phyloP scores from a whole-genome alignment of 2,888 invertebrate species.

The Lycia hirtaria region DNA sequence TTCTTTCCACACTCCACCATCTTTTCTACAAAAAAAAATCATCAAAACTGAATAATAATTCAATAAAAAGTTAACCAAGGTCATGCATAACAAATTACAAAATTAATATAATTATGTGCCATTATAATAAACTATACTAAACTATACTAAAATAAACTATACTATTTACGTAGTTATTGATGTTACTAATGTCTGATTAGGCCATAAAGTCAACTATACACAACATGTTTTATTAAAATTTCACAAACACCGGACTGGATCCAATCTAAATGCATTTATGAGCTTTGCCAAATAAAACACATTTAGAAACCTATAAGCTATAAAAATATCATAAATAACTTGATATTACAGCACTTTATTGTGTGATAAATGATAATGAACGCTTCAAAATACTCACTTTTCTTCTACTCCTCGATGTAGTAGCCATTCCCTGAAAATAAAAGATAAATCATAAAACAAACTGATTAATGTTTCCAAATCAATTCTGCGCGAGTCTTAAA shows the following conservation, averaged over 20 bases:
- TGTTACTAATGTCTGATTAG: constrained; percentile 2
- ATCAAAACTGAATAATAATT: too few relatives aligned
- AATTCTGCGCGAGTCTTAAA: not conserved
- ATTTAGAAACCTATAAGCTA: constrained; percentile 22
- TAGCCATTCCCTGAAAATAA: constrained; percentile 77
- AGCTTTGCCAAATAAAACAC: constrained; percentile 19
- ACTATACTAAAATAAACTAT: too few relatives aligned
- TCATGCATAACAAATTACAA: too few relatives aligned
- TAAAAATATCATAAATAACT: constrained; percentile 24
- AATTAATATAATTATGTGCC: too few relatives aligned
- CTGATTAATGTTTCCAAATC: constrained; percentile 15
- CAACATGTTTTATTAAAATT: constrained; percentile 2
- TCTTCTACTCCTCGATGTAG: constrained; percentile 70
- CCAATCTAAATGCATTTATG: constrained; percentile 21
- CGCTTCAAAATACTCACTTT: constrained; percentile 52
- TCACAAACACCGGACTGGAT: constrained; percentile 6
- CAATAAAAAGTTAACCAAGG: too few relatives aligned
- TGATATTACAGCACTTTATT: constrained; percentile 26
- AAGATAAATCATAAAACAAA: constrained; percentile 42
- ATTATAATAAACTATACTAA: too few relatives aligned
- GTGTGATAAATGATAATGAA: constrained; percentile 14
- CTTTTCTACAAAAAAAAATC: too few relatives aligned
- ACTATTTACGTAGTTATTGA: too few relatives aligned
- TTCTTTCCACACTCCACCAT: too few relatives aligned
- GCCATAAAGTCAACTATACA: constrained; percentile 7